phyloP scores from a whole-genome alignment of 1,140 invertebrate genomes.

The Pseudomyrmex flavicornis region DNA sequence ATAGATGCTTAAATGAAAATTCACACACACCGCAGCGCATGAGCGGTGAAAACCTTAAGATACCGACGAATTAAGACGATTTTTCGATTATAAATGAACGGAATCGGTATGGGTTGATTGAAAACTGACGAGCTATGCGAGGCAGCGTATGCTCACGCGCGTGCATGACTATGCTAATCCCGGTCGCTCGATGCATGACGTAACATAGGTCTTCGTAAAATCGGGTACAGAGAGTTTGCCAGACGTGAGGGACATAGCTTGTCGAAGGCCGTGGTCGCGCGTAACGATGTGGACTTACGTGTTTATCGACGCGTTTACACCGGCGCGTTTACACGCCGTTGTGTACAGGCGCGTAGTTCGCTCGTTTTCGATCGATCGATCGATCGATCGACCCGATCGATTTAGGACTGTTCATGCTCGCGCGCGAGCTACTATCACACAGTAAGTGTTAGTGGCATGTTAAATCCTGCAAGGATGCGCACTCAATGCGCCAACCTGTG shows the following conservation, averaged over 20 bases:
- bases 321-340: slow-evolving; percentile 63
- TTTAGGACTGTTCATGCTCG: slow-evolving; percentile 4
- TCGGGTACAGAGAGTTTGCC: slow-evolving; percentile 63
- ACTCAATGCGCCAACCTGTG: neutral
- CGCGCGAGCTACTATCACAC: neutral
- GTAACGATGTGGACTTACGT: slow-evolving; percentile 76
- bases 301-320: slow-evolving; percentile 74
- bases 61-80: slow-evolving; percentile 1
- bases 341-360: slow-evolving; percentile 27
- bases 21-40: too few relatives aligned
- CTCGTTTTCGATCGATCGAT: slow-evolving; percentile 18
- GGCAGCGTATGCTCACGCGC: slow-evolving; percentile 18
- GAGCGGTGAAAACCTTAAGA: neutral
- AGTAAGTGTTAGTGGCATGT: slow-evolving; percentile 22
- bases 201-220: slow-evolving; percentile 69
- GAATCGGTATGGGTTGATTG: neutral
- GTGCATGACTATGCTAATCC: slow-evolving; percentile 61
- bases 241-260: slow-evolving; percentile 63
- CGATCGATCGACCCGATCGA: slow-evolving; percentile 46
- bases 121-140: slow-evolving; percentile 25
- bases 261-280: slow-evolving; percentile 65
- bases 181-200: slow-evolving; percentile 36
- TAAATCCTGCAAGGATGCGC: slow-evolving; percentile 60
- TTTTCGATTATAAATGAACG: slow-evolving; percentile 40
- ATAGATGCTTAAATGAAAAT: neutral